phyloP scores from a whole-genome alignment of 2,888 invertebrate genomes.

The Aspidiotus rigidus region DNA sequence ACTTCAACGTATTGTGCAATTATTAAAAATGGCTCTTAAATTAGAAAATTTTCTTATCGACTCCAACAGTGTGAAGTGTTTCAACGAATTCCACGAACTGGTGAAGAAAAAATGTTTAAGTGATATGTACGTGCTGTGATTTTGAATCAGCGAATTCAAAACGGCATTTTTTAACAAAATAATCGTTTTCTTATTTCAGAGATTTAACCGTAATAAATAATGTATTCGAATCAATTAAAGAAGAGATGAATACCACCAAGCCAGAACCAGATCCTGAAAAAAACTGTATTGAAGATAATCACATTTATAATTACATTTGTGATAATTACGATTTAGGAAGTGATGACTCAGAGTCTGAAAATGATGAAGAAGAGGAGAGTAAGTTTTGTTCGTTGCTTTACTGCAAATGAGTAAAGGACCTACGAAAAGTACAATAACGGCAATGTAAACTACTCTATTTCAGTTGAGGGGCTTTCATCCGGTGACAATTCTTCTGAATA shows the following conservation, averaged over 20 bases:
- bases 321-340: not conserved
- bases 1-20: not conserved
- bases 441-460: not conserved
- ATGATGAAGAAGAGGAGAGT: not conserved
- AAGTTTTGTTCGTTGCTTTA: not conserved
- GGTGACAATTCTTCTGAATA: constrained; percentile 6
- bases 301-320: not conserved
- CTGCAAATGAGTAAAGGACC: not conserved
- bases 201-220: not conserved
- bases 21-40: not conserved
- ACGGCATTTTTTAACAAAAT: not conserved
- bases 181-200: not conserved
- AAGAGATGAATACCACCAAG: not conserved
- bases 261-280: not conserved
- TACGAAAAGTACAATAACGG: not conserved
- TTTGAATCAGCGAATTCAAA: too few species aligned
- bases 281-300: not conserved
- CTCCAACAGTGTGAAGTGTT: too few species aligned
- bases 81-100: too few species aligned
- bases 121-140: too few species aligned
- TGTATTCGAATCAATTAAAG: not conserved
- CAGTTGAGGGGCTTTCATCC: not conserved
- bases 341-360: not conserved
- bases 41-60: too few species aligned
- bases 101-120: too few species aligned